Evolutionary conservation across 2,888 invertebrate species (phyloP).

Genomic region (Agonum fuliginosum): DNA sequence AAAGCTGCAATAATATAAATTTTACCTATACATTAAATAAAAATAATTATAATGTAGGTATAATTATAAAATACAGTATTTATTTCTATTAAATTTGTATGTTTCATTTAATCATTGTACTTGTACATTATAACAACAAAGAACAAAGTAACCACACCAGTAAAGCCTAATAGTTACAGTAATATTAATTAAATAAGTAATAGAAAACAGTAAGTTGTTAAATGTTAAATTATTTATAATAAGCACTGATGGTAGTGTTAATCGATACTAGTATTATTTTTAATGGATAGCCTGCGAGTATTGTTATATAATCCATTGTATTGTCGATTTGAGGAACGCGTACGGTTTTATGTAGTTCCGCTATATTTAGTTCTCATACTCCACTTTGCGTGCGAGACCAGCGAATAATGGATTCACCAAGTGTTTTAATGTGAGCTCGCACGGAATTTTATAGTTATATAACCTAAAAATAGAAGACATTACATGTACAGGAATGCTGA

Average conservation of each 20-base stretch:
- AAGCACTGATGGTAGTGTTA: not conserved
- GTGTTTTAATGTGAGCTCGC: conserved; percentile 51
- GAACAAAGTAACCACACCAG: too few species aligned
- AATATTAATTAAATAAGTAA: too few species aligned
- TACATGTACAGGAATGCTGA: conserved; percentile 23
- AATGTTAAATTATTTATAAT: conserved; percentile 19
- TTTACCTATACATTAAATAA: too few species aligned
- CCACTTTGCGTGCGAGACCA: conserved; percentile 40
- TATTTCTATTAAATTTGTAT: too few species aligned
- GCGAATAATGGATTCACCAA: conserved; percentile 49
- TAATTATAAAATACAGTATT: too few species aligned
- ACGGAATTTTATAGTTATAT: conserved; percentile 49
- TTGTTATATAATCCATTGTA: conserved; percentile 43
- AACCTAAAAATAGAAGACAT: conserved; percentile 51
- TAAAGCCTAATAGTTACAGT: too few species aligned
- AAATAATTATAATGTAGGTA: too few species aligned
- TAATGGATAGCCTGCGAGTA: conserved; percentile 15
- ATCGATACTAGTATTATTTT: conserved; percentile 7
- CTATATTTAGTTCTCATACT: conserved; percentile 52
- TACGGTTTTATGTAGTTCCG: conserved; percentile 44
- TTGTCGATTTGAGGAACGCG: not conserved
- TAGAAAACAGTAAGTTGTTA: conserved; percentile 8
- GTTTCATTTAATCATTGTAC: too few species aligned
- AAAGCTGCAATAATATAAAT: too few species aligned
- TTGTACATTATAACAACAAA: too few species aligned